A percentile compares a stretch with the other conserved stretches of the same genome.
These are phyloP conservation scores for Hippopotamus amphibius DNA, from an alignment of 2,113 vertebrate genomes.

Conservation along the genomic window DNA sequence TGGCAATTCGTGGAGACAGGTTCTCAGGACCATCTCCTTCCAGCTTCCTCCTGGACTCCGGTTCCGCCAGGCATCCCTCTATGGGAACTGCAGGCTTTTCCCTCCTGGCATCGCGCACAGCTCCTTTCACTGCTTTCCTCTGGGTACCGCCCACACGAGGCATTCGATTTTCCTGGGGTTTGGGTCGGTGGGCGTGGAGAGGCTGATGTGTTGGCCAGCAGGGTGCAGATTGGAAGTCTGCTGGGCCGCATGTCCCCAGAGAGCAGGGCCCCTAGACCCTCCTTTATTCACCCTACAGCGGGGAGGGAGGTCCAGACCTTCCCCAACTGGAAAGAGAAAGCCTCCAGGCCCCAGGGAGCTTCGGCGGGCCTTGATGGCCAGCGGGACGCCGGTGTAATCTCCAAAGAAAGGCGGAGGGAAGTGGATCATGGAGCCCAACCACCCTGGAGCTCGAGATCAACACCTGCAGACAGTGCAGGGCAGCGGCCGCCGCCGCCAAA, in stretches of 20 bases:
- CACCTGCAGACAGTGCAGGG: background rate
- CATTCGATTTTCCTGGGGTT: rapidly evolving
- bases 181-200: rapidly evolving
- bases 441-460: background rate
- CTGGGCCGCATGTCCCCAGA: background rate
- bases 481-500: rapidly evolving
- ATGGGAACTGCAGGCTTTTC: background rate
- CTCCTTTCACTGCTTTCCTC: background rate
- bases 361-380: background rate
- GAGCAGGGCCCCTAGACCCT: background rate
- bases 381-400: conserved; percentile 43
- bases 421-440: conserved; percentile 24
- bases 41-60: rapidly evolving
- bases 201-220: rapidly evolving
- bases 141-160: background rate
- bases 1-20: background rate
- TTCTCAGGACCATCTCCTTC: background rate
- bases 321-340: background rate
- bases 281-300: background rate
- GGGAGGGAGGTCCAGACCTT: background rate
- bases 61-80: background rate
- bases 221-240: background rate
- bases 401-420: conserved; percentile 64
- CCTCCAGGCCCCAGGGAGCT: background rate
- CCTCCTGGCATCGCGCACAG: rapidly evolving